Conservation (phyloP, 2,113 vertebrate genomes). For the Melanerpes formicivorus region DNA sequence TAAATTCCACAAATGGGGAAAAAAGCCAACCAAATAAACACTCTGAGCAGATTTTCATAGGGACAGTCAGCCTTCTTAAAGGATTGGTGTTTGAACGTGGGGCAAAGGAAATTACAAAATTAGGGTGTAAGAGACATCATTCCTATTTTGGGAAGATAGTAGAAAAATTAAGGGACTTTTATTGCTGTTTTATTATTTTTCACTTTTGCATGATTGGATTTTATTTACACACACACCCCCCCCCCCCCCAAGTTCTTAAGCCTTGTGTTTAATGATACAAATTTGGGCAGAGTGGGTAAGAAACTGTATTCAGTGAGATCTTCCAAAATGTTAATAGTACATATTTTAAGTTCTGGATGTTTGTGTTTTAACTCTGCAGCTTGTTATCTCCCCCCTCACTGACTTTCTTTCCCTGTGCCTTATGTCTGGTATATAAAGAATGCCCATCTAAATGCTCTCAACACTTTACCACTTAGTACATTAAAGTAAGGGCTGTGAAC, state of each 20-base stretch:
- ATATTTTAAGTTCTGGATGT: not conserved
- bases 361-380: not conserved
- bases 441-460: not conserved
- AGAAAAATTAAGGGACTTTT: slow-evolving; percentile 76
- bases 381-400: not conserved
- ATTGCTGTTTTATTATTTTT: slow-evolving; percentile 74
- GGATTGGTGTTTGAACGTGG: slow-evolving; percentile 67
- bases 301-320: not conserved
- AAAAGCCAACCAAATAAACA: slow-evolving; percentile 70
- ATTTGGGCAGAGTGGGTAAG: not conserved
- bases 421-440: not conserved
- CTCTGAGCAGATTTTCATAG: slow-evolving; percentile 66
- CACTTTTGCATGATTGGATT: slow-evolving; percentile 23
- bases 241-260: slow-evolving; percentile 28
- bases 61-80: slow-evolving; percentile 71
- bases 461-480: not conserved
- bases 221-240: not conserved
- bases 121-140: slow-evolving; percentile 70
- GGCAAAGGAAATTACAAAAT: slow-evolving; percentile 78
- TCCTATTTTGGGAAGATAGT: slow-evolving; percentile 77
- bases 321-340: not conserved
- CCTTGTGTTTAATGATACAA: slow-evolving; percentile 3
- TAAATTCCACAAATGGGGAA: slow-evolving; percentile 75
- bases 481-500: not conserved
- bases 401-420: not conserved